Base-by-base conservation (phyloP, 2,888 invertebrate genomes). In the Microplitis deprimator region DNA sequence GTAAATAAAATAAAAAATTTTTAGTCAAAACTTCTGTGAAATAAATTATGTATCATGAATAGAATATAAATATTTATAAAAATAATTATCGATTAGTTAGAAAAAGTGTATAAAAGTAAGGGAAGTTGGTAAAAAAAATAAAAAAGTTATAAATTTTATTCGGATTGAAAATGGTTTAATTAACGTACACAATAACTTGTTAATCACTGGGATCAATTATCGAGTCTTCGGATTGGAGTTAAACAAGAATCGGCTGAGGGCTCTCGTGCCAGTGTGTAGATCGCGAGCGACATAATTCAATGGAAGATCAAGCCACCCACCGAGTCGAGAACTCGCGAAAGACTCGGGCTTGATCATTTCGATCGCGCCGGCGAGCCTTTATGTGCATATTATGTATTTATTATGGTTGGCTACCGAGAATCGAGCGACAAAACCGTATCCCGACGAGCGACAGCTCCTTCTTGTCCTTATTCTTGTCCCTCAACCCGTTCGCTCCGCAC, bases 311-410 rank as follows among this genome's bases (percentile, higher is more conserved):
- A 76, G 70, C 86, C 86, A 86, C 86, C 86, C 86, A 86, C 86
- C 81, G 85, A 79, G 69, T 68, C 41, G 69, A 77, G 72, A 41
- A 59, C 75, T 80, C 81, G 82, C 80, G 81, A 81, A 79, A 84
- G 84, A 84, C 83, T 86, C 84, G 50, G 50, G 85, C 85, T 85
- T 86, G 87, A 88, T 88, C 86, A 89, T 88, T 88, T 88, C 83
- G 87, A 88, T 88, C 87, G 87, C 88, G 87, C 87, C 86, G 87
- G 84, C 84, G 83, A 81, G 83, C 87, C 87, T 89, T 89, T 89
- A 89, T 89, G 89, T 88, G 87, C 88, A 89, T 89, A 89, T 89
- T 89, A 89, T 88, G 88, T 89, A 89, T 89, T 89, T 89, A 89
- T 89, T 89, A 89, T 86, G 86, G 86, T 84, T 82, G 81, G 76